phyloP scores from a whole-genome alignment of 2,888 invertebrate species.

The Lapara coniferarum region DNA sequence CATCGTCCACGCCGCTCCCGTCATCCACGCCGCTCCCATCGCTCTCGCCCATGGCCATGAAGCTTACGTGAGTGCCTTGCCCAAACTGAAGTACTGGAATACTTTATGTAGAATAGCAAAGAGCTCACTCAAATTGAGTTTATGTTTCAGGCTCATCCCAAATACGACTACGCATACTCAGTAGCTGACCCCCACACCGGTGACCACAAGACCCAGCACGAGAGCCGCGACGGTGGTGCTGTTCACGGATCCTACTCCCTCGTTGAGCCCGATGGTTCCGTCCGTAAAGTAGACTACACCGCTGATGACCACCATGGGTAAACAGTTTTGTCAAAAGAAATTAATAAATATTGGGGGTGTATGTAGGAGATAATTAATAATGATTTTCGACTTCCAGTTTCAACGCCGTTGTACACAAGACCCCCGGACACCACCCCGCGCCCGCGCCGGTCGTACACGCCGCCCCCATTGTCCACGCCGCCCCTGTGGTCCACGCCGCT shows the following conservation, averaged over 20 bases:
- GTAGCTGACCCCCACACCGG: constrained; percentile 85
- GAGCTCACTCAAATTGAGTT: constrained; percentile 11
- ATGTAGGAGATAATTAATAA: neutral
- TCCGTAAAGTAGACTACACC: constrained; percentile 85
- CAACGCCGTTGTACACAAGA: constrained; percentile 82
- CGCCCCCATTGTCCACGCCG: constrained; percentile 70
- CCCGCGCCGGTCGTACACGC: constrained; percentile 69
- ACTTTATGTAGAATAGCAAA: constrained; percentile 26
- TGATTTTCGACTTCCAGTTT: constrained; percentile 60
- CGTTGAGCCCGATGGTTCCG: constrained; percentile 85
- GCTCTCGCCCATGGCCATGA: constrained; percentile 62
- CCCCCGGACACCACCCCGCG: constrained; percentile 69
- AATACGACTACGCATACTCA: constrained; percentile 85
- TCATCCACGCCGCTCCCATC: constrained; percentile 57
- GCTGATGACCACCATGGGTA: constrained; percentile 85
- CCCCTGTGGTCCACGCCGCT: constrained; percentile 63
- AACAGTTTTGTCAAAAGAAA: neutral
- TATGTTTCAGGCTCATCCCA: constrained; percentile 80
- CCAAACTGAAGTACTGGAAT: constrained; percentile 31
- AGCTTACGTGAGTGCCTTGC: constrained; percentile 58
- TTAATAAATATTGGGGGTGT: constrained; percentile 11
- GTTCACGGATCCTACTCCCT: constrained; percentile 87
- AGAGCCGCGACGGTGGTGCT: constrained; percentile 85
- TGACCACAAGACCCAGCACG: constrained; percentile 85
- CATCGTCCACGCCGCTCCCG: constrained; percentile 58